Percentiles rank a stretch among this genome's conserved stretches.
Evolutionary conservation across 2,888 invertebrate species (phyloP).

Genomic region (Morpho achilles): DNA sequence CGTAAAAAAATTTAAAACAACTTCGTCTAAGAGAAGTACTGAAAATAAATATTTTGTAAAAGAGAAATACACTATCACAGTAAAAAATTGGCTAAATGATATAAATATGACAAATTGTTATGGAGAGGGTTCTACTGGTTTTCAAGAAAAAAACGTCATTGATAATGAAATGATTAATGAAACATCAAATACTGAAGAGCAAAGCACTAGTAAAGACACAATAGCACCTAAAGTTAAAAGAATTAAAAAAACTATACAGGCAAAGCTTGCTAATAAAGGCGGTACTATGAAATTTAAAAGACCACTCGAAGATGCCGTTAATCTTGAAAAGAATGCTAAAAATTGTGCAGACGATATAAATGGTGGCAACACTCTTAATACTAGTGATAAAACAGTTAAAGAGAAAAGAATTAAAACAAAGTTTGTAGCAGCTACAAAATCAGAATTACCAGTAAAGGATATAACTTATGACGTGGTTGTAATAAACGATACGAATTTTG

Average conservation of each 20-base stretch:
- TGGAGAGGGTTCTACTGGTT: neutral
- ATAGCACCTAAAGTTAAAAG: conserved; percentile 16
- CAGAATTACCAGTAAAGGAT: conserved; percentile 50
- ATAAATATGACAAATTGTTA: conserved; percentile 30
- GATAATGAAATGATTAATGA: conserved; percentile 10
- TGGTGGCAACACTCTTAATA: no score
- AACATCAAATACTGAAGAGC: neutral
- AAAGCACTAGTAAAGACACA: neutral
- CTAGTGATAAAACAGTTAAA: conserved; percentile 23
- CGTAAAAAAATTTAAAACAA: conserved; percentile 37
- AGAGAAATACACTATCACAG: conserved; percentile 48
- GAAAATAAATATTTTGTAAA: conserved; percentile 38
- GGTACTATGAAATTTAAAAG: conserved; percentile 63
- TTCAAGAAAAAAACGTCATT: conserved; percentile 5
- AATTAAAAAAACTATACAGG: conserved; percentile 41
- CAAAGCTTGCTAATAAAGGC: conserved; percentile 55
- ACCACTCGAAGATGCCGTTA: conserved; percentile 32
- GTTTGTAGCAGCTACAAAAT: conserved; percentile 54
- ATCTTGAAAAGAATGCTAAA: no score
- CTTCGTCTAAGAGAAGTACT: conserved; percentile 8
- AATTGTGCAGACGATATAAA: no score
- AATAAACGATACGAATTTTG: conserved; percentile 30
- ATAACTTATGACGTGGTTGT: conserved; percentile 37
- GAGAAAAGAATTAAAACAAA: conserved; percentile 45
- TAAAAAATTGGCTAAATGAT: conserved; percentile 56